Evolutionary conservation across 1,140 invertebrate species (phyloP).

Genomic region (Drosophila rhopaloa): DNA sequence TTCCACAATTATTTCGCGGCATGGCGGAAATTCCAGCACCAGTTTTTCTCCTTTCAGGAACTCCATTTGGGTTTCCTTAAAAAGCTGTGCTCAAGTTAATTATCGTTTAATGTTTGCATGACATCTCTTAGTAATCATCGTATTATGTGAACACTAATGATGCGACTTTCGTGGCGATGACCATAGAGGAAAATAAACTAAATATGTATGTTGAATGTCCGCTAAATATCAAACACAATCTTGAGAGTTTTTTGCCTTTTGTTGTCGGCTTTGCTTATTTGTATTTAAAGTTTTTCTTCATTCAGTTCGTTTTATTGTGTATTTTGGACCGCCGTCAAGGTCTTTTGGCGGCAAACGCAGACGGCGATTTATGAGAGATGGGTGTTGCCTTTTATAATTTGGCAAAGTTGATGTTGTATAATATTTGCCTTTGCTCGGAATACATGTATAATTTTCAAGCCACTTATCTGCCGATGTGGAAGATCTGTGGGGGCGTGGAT

Average conservation of each 20-base stretch:
- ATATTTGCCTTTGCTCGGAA: slow-evolving; percentile 43
- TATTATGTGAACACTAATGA: slow-evolving; percentile 26
- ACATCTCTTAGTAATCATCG: slow-evolving; percentile 9
- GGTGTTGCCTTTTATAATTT: slow-evolving; percentile 64
- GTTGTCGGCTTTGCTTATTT: slow-evolving; percentile 23
- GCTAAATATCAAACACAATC: slow-evolving; percentile 47
- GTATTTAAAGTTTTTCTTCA: slow-evolving; percentile 22
- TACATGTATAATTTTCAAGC: slow-evolving; percentile 53
- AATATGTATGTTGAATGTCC: slow-evolving; percentile 26
- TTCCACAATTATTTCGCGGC: slow-evolving; percentile 21
- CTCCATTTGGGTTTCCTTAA: slow-evolving; percentile 7
- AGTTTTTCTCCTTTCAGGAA: slow-evolving; percentile 13
- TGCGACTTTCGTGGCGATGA: slow-evolving; percentile 6
- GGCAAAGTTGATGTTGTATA: slow-evolving; percentile 44
- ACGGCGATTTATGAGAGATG: slow-evolving; percentile 46
- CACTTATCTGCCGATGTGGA: slow-evolving; percentile 19
- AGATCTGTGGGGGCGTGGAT: slow-evolving; percentile 55
- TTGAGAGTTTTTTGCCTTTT: slow-evolving; percentile 45
- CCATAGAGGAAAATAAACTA: slow-evolving; percentile 16
- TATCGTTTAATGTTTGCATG: slow-evolving; percentile 2
- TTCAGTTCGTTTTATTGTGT: slow-evolving; percentile 7
- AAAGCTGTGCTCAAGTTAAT: slow-evolving; percentile 1
- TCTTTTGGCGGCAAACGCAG: slow-evolving; percentile 49
- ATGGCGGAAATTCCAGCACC: slow-evolving; percentile 26
- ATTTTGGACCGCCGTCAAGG: slow-evolving; percentile 38